Base-by-base conservation (phyloP, 2,797 vertebrate genomes). In the Sebastes iracundus region DNA sequence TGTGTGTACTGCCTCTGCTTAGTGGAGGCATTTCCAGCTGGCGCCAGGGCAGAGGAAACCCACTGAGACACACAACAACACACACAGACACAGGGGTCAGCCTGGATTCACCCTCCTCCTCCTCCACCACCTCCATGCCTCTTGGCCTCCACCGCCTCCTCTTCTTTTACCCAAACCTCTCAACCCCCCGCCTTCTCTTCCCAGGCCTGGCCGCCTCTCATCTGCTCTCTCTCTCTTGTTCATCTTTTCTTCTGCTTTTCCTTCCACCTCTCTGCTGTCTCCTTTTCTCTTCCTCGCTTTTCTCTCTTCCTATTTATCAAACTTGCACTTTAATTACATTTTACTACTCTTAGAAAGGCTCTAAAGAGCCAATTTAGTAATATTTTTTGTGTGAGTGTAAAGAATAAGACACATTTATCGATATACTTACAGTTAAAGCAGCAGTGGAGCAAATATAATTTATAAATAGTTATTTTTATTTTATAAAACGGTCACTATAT, bases 41-140 rank as follows among this genome's bases (percentile, higher is more conserved):
- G 96, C 95, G 96, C 95, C 96, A 96, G 94, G 79, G 89, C 90
- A 90, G 84, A 91, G 91, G 94, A 94, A 95, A 94, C 94, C 94
- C 93, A 95, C 94, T 95, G 94, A 94, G 94, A 93, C 89, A 91
- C 93, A 94, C 93, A 95, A 93, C 93, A 93, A 95, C 94, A 94
- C 94, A 95, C 91, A 94, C 84, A 95, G 91, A 94, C 92, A 93
- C 84, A 88, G 93, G 88, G 95, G 94, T 94, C 94, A 94, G 93
- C 88, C 85, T 85, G 88, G 89, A 90, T 90, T 87, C 92, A 91
- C 89, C 92, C 90, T 91, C 89, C 88, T 82, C 87, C 88, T 81
- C 79, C 85, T 46, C 81, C 80, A 22, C 75, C 83, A 71, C 70
- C 85, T 83, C 91, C 81, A 79, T 77, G 85, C 88, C 91, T 79